phyloP scores from a whole-genome alignment of 1,140 invertebrate genomes.

The Papilio xuthus region DNA sequence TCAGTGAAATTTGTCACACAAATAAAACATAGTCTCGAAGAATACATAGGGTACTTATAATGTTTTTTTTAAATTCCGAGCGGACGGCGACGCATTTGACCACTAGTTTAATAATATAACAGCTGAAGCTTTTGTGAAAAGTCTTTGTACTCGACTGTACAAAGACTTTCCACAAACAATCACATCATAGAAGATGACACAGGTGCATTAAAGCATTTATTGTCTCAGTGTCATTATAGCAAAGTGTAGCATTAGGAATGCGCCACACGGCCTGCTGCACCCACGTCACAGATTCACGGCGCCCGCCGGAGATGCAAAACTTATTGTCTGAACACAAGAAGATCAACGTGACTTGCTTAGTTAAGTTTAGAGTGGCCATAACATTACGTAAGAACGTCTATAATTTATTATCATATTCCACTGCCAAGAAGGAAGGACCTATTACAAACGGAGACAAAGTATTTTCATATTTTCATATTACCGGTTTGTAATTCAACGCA shows the following conservation, averaged over 20 bases:
- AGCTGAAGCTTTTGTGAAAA: too few relatives aligned
- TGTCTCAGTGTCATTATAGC: not conserved
- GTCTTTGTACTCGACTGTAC: too few relatives aligned
- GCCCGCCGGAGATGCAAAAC: not conserved
- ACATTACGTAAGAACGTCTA: constrained; percentile 46
- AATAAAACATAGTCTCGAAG: too few relatives aligned
- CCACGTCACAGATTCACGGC: not conserved
- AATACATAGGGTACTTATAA: too few relatives aligned
- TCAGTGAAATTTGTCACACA: too few relatives aligned
- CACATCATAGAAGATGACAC: not conserved
- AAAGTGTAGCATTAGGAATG: not conserved
- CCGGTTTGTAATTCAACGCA: too few relatives aligned
- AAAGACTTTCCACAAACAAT: too few relatives aligned
- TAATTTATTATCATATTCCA: constrained; percentile 41
- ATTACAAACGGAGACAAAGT: constrained; percentile 16
- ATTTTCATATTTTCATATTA: not conserved
- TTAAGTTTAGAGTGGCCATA: constrained; percentile 42
- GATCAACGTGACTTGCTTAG: constrained; percentile 35
- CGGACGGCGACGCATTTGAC: too few relatives aligned
- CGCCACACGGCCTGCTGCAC: not conserved
- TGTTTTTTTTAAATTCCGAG: too few relatives aligned
- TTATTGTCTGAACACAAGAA: constrained; percentile 20
- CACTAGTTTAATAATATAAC: too few relatives aligned
- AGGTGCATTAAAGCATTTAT: not conserved
- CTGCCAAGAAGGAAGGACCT: constrained; percentile 51